Conservation (phyloP, 2,888 invertebrate genomes). For the Pyrocoelia pectoralis region DNA sequence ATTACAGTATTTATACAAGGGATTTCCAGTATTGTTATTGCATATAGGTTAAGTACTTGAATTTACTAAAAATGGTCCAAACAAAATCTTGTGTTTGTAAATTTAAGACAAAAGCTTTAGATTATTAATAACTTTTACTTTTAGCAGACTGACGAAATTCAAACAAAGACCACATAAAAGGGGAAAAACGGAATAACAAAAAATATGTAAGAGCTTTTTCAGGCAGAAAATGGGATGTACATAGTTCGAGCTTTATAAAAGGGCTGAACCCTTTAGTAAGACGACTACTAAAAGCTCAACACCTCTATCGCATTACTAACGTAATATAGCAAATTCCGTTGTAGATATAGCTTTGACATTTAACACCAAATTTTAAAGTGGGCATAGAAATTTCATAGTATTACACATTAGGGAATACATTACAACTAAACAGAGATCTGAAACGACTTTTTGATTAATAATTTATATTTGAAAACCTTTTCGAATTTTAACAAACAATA, state of each 20-base stretch:
- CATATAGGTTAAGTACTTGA: too few relatives aligned
- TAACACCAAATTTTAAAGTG: constrained; percentile 40
- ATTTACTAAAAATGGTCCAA: too few relatives aligned
- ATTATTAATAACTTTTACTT: neutral
- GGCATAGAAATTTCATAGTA: constrained; percentile 27
- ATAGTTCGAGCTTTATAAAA: constrained; percentile 30
- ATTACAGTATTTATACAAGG: too few relatives aligned
- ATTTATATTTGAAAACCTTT: constrained; percentile 7
- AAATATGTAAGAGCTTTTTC: constrained; percentile 19
- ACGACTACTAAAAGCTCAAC: constrained; percentile 39
- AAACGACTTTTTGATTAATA: constrained; percentile 2
- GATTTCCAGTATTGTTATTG: too few relatives aligned
- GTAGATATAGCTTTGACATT: constrained; percentile 42
- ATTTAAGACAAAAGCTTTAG: too few relatives aligned
- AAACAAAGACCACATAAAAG: constrained; percentile 12
- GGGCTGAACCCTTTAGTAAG: constrained; percentile 39
- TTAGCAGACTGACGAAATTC: neutral
- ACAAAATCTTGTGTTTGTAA: too few relatives aligned
- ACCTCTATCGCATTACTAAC: constrained; percentile 38
- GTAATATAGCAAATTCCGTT: constrained; percentile 41
- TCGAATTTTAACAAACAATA: neutral
- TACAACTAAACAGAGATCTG: neutral
- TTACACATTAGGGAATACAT: constrained; percentile 14
- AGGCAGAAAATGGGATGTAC: constrained; percentile 24
- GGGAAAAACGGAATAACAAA: constrained; percentile 14